A percentile compares a stretch with the other conserved stretches of the same genome.
Conservation (phyloP, 2,888 invertebrate species). For the Tachina lurida region DNA sequence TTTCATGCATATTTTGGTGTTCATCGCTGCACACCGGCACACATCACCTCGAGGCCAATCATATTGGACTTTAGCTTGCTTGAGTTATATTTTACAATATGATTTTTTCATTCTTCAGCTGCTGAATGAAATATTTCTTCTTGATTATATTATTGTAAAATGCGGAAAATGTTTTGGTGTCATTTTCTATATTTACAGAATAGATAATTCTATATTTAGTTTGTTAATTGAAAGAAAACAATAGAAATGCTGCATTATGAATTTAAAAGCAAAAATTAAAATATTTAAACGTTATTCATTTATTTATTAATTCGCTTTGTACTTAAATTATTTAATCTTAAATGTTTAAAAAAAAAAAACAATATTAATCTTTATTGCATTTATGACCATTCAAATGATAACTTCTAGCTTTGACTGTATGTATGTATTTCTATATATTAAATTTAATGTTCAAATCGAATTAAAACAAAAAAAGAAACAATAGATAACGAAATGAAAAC, state of each 20-base stretch:
- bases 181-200: constrained; percentile 35
- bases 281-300: not conserved
- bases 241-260: constrained; percentile 11
- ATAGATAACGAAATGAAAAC: not conserved
- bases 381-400: constrained; percentile 37
- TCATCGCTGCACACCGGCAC: not conserved
- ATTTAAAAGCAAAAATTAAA: not conserved
- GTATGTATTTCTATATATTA: not conserved
- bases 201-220: constrained; percentile 53
- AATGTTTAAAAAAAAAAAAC: constrained; percentile 6
- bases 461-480: not conserved
- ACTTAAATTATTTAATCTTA: constrained; percentile 19
- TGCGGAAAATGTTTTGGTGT: constrained; percentile 12
- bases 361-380: constrained; percentile 22
- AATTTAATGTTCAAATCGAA: not conserved
- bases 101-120: not conserved
- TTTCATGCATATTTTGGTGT: too few species aligned
- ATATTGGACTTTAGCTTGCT: constrained; percentile 41
- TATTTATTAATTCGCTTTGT: not conserved
- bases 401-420: constrained; percentile 21
- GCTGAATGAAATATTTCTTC: constrained; percentile 44
- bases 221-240: not conserved
- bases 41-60: constrained; percentile 30
- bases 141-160: constrained; percentile 23
- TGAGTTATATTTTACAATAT: constrained; percentile 2